phyloP scores from a whole-genome alignment of 2,888 invertebrate species.

The Acanthosepion esculentum region DNA sequence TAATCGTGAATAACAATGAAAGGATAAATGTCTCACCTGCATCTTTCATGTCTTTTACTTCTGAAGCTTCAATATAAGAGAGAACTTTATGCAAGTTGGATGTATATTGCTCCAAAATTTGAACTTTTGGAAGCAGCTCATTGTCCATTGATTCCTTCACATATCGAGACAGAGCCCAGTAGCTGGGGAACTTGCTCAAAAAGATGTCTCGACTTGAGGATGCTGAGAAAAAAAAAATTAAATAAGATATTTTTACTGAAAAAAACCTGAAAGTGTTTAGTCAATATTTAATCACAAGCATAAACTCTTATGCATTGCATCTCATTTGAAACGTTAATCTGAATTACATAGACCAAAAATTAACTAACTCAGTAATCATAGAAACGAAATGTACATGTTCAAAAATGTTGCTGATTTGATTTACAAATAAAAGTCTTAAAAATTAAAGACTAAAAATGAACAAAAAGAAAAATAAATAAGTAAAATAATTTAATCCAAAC shows the following conservation, averaged over 20 bases:
- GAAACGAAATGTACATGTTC: too few relatives aligned
- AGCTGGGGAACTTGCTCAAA: background rate
- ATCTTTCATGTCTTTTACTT: background rate
- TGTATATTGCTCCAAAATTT: background rate
- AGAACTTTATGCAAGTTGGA: background rate
- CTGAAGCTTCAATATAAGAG: constrained; percentile 35
- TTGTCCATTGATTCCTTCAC: background rate
- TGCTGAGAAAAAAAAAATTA: background rate
- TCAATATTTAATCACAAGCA: too few relatives aligned
- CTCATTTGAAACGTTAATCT: too few relatives aligned
- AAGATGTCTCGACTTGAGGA: background rate
- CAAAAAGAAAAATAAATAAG: too few relatives aligned
- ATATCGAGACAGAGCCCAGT: background rate
- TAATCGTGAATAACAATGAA: background rate
- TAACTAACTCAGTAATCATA: too few relatives aligned
- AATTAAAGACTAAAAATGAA: too few relatives aligned
- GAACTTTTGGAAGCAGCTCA: background rate
- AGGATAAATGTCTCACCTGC: background rate
- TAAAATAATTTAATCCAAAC: too few relatives aligned
- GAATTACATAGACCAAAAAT: too few relatives aligned
- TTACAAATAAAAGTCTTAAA: too few relatives aligned
- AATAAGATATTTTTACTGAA: background rate
- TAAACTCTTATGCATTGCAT: too few relatives aligned
- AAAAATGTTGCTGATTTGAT: too few relatives aligned
- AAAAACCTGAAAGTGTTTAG: background rate